Base-by-base conservation (phyloP, 2,888 invertebrate species). In the Allolobophora icterica region DNA sequence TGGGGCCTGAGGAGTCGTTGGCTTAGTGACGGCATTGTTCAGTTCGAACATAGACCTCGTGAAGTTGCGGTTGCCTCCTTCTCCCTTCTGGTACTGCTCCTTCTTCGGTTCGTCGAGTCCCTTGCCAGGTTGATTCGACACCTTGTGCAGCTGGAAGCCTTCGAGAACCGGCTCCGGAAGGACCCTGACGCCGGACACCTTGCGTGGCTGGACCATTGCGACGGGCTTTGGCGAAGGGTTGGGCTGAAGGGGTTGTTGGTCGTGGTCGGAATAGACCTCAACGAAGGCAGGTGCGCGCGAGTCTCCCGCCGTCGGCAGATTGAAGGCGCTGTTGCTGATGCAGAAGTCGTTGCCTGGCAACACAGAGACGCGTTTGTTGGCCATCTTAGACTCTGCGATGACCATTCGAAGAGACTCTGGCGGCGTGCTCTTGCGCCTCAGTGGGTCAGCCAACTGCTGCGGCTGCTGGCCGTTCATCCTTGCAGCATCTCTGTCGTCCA, bases 141-240 rank as follows among this genome's bases (percentile, higher is more conserved):
- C 87, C 87, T 87, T 87, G 35, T 87, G 87, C 35, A 87, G 87
- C 35, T 21, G 35, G 34, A 87, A 17, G 38, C 34, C 87, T 35
- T 87, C 87, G 35, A 38, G 35, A 21, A 6, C 38, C 21, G 38
- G 35, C 87, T 87, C 38, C 34, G 93, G 93, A 34, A 93, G 91
- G 11, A 93, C 93, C 40, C 90, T 89, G 21, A 93, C 91, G 24
- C 93, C 92, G 24, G 89, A 52, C 30, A 92, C 89, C 89, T 92
- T 93, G 52, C 92, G 92, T 19, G 93, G 93, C 33, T 92, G 92
- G 11, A 93, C 93, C 91, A 90, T 92, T 24, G 93, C 93, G 17
- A 93, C 91, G 6, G 93, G 93, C 34, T 90, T 90, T 13, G 45
- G 84, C 24, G 90, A 90, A 21, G 91, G 84, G 84, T 58, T 90